Evolutionary conservation across 2,113 vertebrate genomes (phyloP).

Genomic region (Zeus faber): DNA sequence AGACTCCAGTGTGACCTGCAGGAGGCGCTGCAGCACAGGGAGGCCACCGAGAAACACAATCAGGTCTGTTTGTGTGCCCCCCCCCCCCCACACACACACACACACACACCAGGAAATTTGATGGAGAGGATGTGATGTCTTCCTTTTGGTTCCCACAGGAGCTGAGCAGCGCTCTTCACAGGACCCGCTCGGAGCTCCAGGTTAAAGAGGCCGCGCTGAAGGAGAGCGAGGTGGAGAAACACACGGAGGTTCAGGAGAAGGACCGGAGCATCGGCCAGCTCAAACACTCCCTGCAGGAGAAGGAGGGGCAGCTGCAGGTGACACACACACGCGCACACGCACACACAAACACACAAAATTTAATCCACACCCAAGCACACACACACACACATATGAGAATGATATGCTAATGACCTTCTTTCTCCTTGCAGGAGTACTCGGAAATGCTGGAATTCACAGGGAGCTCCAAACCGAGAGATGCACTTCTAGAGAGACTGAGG

Average conservation of each 20-base stretch:
- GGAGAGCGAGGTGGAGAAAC: slow-evolving; percentile 74
- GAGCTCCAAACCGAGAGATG: slow-evolving; percentile 71
- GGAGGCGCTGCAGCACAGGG: slow-evolving; percentile 83
- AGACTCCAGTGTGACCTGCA: slow-evolving; percentile 75
- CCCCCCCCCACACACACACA: no score
- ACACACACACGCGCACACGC: background rate
- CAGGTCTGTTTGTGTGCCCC: slow-evolving; percentile 71
- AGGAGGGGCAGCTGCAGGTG: slow-evolving; percentile 85
- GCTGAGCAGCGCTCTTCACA: slow-evolving; percentile 78
- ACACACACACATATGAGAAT: background rate
- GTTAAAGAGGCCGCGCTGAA: slow-evolving; percentile 78
- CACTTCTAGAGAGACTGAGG: slow-evolving; percentile 85
- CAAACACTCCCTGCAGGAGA: slow-evolving; percentile 75
- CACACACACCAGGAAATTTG: no score
- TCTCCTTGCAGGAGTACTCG: slow-evolving; percentile 78
- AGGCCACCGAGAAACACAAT: slow-evolving; percentile 86
- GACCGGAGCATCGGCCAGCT: slow-evolving; percentile 77
- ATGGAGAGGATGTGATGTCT: background rate
- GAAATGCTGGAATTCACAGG: slow-evolving; percentile 80
- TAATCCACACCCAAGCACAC: background rate
- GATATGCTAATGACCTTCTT: background rate
- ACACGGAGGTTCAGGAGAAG: slow-evolving; percentile 64
- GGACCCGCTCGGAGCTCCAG: slow-evolving; percentile 81
- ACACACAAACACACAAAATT: background rate
- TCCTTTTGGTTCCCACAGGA: slow-evolving; percentile 71